Percentiles rank a stretch among this genome's conserved stretches.
These are phyloP conservation scores for Cephus pulcher DNA, from an alignment of 2,888 invertebrate species.

Conservation along the genomic window DNA sequence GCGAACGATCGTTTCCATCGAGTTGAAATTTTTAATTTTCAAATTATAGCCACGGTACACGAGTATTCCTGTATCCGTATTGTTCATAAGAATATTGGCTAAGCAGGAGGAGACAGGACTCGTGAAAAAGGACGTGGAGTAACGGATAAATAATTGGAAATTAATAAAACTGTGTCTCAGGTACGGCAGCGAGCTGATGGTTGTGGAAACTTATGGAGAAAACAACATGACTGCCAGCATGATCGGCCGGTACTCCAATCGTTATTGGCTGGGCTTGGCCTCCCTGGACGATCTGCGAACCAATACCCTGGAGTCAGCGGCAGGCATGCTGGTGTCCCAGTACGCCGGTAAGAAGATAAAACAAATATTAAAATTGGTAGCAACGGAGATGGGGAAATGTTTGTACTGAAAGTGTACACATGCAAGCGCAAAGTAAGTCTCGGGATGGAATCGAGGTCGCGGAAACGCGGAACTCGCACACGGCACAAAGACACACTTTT, in stretches of 20 bases:
- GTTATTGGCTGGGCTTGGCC: constrained; percentile 92
- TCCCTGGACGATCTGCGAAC: constrained; percentile 92
- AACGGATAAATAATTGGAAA: no score
- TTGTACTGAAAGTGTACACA: not conserved
- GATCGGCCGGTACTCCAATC: constrained; percentile 76
- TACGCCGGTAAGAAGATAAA: constrained; percentile 77
- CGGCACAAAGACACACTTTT: constrained; percentile 64
- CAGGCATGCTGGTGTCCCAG: constrained; percentile 89
- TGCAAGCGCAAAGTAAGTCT: no score
- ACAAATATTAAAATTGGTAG: not conserved
- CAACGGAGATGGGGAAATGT: no score
- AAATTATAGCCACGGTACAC: no score
- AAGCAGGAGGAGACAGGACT: no score
- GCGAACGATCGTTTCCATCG: no score
- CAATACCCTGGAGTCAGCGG: constrained; percentile 94
- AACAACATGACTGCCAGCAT: constrained; percentile 91
- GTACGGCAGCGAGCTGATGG: constrained; percentile 94
- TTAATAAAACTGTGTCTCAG: constrained; percentile 68
- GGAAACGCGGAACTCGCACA: constrained; percentile 61
- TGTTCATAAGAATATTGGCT: no score
- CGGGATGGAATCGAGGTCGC: constrained; percentile 53
- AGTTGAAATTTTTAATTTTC: no score
- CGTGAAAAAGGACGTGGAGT: no score
- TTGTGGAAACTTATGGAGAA: constrained; percentile 90
- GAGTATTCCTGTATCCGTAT: no score